Conservation (phyloP, 2,113 vertebrate species). For the Girardinichthys multiradiatus region DNA sequence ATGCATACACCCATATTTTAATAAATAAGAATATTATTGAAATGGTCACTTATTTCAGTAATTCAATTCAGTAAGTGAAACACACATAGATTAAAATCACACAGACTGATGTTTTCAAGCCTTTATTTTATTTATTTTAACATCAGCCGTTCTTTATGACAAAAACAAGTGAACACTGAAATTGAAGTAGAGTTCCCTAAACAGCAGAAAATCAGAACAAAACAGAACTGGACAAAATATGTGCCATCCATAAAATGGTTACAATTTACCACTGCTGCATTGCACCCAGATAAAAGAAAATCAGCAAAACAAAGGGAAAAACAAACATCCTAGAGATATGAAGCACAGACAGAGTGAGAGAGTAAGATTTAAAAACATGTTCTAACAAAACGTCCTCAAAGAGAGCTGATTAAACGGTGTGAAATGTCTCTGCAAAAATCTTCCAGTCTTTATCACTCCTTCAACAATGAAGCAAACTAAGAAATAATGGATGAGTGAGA, state of each 20-base stretch:
- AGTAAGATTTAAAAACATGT: no score
- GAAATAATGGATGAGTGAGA: constrained; percentile 1
- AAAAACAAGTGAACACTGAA: background rate
- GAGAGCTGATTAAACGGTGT: no score
- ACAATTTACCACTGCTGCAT: no score
- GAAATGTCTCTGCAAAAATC: no score
- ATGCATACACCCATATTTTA: background rate
- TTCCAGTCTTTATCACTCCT: constrained; percentile 3
- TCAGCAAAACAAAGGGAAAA: no score
- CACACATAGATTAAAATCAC: background rate
- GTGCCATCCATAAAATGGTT: no score
- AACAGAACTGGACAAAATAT: background rate
- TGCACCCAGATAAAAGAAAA: background rate
- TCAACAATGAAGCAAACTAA: constrained; percentile 13
- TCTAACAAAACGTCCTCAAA: no score
- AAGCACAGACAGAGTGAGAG: no score
- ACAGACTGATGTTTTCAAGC: background rate
- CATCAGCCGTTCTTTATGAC: background rate
- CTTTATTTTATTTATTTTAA: no score
- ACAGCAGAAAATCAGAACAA: background rate
- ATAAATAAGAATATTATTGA: background rate
- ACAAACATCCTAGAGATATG: no score
- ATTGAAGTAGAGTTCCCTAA: background rate
- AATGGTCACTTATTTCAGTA: background rate
- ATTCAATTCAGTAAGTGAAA: background rate